phyloP scores from a whole-genome alignment of 2,113 vertebrate species.

The Collichthys lucidus region DNA sequence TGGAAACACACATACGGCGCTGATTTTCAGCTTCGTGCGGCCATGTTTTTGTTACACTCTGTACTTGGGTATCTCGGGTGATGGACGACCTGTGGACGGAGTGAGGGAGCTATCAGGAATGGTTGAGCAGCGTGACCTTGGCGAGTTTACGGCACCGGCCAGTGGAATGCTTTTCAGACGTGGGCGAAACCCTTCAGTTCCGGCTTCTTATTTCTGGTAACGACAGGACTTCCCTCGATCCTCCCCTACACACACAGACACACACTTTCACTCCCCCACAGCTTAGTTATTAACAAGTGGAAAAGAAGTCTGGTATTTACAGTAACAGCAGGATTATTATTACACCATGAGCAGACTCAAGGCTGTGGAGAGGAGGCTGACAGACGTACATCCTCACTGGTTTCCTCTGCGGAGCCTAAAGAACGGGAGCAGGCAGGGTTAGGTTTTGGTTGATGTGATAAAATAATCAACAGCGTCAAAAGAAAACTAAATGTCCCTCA shows the following conservation, averaged over 20 bases:
- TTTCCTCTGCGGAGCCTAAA: not conserved
- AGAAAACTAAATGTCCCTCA: conserved; percentile 32
- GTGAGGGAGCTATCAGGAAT: conserved; percentile 1
- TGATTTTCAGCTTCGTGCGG: not conserved
- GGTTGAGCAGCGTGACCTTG: conserved; percentile 66
- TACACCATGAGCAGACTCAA: conserved; percentile 63
- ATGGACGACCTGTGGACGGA: conserved; percentile 18
- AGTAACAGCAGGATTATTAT: conserved; percentile 51
- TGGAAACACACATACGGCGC: not conserved
- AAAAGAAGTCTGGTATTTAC: conserved; percentile 65
- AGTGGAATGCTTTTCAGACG: conserved; percentile 52
- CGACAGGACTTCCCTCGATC: conserved; percentile 62
- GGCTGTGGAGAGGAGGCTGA: conserved; percentile 38
- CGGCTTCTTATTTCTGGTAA: conserved; percentile 51
- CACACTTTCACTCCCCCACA: conserved; percentile 50
- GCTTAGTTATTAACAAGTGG: conserved; percentile 41
- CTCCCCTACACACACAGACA: conserved; percentile 33
- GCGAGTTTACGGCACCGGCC: conserved; percentile 36
- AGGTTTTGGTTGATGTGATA: conserved; percentile 17
- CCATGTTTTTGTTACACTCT: conserved; percentile 60
- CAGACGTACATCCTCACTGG: conserved; percentile 13
- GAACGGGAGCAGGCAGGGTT: conserved; percentile 11
- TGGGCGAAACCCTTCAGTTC: conserved; percentile 22
- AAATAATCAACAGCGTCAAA: conserved; percentile 37
- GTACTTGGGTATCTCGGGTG: conserved; percentile 44